A percentile compares a stretch with the other conserved stretches of the same genome.
Conservation (phyloP, 2,113 vertebrate genomes). For the Rhinopomastus cyanomelas region DNA sequence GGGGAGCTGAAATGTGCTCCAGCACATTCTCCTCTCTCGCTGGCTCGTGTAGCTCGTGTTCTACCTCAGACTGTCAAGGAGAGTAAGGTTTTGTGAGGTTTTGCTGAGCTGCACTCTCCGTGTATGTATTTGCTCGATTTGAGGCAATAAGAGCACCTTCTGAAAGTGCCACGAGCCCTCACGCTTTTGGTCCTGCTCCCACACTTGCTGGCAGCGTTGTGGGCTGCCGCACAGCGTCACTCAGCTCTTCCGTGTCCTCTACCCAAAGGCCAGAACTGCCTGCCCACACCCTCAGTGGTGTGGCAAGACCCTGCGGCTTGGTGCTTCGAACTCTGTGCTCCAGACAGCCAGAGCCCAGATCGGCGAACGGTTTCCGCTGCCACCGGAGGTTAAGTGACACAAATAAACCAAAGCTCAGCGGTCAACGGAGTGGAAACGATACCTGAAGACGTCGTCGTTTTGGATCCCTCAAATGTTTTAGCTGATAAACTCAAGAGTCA, state of each 20-base stretch:
- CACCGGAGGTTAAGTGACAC: neutral
- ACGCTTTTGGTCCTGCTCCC: neutral
- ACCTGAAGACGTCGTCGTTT: neutral
- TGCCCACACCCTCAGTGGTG: neutral
- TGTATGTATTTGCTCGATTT: neutral
- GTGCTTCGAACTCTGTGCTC: neutral
- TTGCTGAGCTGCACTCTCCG: neutral
- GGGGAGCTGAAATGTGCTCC: neutral
- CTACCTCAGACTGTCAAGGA: neutral
- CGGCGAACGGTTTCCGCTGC: neutral
- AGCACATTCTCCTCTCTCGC: neutral
- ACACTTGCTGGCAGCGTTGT: neutral
- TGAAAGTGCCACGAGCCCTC: neutral
- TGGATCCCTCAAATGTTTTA: neutral
- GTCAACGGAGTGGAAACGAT: neutral
- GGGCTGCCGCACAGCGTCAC: neutral
- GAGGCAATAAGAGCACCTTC: neutral
- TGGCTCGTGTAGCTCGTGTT: neutral
- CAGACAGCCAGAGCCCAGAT: neutral
- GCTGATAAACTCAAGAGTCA: neutral
- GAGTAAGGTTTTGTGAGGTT: too few relatives aligned
- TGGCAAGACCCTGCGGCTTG: neutral
- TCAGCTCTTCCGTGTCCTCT: neutral
- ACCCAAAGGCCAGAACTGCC: neutral
- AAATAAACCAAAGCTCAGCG: neutral